phyloP scores from a whole-genome alignment of 2,888 invertebrate genomes.

The Bellardia pandia region DNA sequence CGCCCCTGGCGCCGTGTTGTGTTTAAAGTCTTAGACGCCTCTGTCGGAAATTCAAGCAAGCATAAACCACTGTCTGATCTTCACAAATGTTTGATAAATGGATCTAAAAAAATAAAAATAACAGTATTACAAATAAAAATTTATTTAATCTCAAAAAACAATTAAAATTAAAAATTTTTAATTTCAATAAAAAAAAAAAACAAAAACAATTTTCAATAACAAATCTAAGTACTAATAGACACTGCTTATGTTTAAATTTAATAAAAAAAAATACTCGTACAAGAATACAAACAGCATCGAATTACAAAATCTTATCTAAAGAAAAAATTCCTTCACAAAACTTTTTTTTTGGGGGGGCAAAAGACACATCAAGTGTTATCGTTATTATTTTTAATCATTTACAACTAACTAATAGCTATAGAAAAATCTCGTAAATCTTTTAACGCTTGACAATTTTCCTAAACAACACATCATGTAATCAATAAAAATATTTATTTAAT shows the following conservation, averaged over 20 bases:
- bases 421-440: constrained; percentile 66
- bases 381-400: constrained; percentile 27
- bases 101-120: not conserved
- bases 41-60: constrained; percentile 58
- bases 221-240: constrained; percentile 58
- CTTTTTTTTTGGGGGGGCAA: not conserved
- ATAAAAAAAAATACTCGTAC: not conserved
- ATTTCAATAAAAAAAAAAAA: not conserved
- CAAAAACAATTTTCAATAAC: constrained; percentile 62
- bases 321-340: not conserved
- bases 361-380: constrained; percentile 54
- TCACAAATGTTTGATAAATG: constrained; percentile 11
- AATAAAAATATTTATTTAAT: constrained; percentile 50
- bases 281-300: constrained; percentile 8
- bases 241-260: constrained; percentile 45
- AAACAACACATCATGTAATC: constrained; percentile 40
- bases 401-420: constrained; percentile 40
- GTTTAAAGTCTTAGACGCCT: constrained; percentile 40
- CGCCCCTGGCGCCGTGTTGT: constrained; percentile 67
- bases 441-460: constrained; percentile 64
- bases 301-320: constrained; percentile 64
- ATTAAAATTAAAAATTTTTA: constrained; percentile 28
- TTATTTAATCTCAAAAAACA: constrained; percentile 10
- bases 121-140: not conserved
- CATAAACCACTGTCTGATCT: constrained; percentile 53